Conservation (phyloP, 2,113 vertebrate species). For the Terrapene triunguis region DNA sequence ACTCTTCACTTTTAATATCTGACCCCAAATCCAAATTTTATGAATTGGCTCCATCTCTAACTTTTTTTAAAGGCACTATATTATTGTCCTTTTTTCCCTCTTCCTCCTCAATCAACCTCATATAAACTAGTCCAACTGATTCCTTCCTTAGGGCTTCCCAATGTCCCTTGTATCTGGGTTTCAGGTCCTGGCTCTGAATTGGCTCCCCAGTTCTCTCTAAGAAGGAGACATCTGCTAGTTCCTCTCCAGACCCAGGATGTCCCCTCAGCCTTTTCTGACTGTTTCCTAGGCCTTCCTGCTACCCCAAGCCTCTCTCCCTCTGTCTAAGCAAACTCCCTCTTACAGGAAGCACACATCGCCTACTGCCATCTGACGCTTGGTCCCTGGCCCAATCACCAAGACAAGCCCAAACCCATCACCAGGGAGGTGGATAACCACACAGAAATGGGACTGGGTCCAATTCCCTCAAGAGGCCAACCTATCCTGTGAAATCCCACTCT, state of each 20-base stretch:
- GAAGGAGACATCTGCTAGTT: background rate
- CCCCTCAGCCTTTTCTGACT: background rate
- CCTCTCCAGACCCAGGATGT: background rate
- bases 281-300: background rate
- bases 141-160: background rate
- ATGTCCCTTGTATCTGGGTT: background rate
- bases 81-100: background rate
- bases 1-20: background rate
- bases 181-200: background rate
- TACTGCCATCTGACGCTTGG: too few relatives aligned
- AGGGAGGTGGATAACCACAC: background rate
- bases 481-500: background rate
- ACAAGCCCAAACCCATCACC: background rate
- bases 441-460: background rate
- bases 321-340: background rate
- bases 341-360: background rate
- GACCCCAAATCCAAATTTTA: too few relatives aligned
- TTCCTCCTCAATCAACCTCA: background rate
- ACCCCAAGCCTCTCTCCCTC: too few relatives aligned
- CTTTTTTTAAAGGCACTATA: too few relatives aligned
- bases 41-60: too few relatives aligned
- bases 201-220: background rate
- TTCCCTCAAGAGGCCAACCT: background rate
- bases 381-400: background rate
- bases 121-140: background rate